These are phyloP conservation scores for Cephus nigrinus DNA, from an alignment of 2,888 invertebrate species.

Conservation along the genomic window DNA sequence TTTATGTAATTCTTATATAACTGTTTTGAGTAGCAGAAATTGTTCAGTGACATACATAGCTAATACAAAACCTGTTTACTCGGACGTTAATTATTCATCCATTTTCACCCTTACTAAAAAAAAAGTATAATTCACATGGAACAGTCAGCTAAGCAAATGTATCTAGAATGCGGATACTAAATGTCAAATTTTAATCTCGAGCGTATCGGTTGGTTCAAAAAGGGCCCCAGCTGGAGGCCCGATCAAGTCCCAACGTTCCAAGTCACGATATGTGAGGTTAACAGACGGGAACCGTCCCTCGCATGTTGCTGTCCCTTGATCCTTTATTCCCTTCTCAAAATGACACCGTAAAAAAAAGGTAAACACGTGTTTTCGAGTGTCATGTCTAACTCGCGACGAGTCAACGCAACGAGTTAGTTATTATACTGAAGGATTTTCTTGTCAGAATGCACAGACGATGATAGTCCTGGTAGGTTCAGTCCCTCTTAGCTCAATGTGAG, in stretches of 20 bases:
- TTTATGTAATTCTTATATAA: not conserved
- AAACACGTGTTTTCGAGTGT: conserved; percentile 44
- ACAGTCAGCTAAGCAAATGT: conserved; percentile 37
- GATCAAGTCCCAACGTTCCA: conserved; percentile 24
- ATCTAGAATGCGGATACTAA: conserved; percentile 12
- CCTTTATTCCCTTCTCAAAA: conserved; percentile 33
- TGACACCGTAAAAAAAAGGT: conserved; percentile 31
- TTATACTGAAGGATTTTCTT: conserved; percentile 20
- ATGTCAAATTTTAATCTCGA: not conserved
- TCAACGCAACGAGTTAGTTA: conserved; percentile 17
- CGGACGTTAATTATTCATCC: not conserved
- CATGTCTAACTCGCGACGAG: conserved; percentile 27
- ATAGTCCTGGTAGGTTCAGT: not conserved
- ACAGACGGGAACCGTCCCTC: conserved; percentile 27
- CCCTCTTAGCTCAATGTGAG: not conserved
- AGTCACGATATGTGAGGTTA: conserved; percentile 18
- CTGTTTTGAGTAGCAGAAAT: not conserved
- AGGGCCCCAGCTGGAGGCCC: conserved; percentile 3
- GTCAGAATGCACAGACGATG: conserved; percentile 10
- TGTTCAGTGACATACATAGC: not conserved
- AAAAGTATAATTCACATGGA: not conserved
- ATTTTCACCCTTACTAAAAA: conserved; percentile 16
- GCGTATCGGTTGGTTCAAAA: not conserved
- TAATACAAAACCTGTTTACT: not conserved
- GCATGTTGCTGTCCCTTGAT: conserved; percentile 18